These are phyloP conservation scores for Drosophila prosaltans DNA, from an alignment of 1,140 invertebrate species.

Conservation along the genomic window DNA sequence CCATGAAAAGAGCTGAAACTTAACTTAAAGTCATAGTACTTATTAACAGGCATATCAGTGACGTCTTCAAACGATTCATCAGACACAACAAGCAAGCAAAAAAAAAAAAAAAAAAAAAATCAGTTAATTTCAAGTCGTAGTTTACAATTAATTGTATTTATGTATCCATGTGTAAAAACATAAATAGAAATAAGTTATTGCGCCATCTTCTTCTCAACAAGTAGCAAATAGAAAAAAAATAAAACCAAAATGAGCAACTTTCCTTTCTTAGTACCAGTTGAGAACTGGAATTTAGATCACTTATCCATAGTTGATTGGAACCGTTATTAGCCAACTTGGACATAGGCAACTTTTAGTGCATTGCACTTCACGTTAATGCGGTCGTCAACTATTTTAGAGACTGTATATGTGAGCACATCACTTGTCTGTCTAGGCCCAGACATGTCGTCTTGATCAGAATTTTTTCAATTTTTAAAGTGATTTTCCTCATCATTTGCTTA, in stretches of 20 bases:
- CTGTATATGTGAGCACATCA: not conserved
- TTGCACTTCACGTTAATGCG: constrained; percentile 12
- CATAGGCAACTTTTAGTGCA: not conserved
- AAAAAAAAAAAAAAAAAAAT: not conserved
- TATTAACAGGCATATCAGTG: constrained; percentile 13
- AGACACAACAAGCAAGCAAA: not conserved
- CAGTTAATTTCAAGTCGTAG: not conserved
- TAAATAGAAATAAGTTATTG: constrained; percentile 6
- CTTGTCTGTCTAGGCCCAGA: not conserved
- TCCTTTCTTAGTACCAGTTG: constrained; percentile 14
- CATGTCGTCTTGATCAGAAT: not conserved
- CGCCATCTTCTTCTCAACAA: not conserved
- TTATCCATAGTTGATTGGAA: constrained; percentile 8
- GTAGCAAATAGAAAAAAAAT: not conserved
- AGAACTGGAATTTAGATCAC: constrained; percentile 23
- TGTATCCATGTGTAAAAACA: no score
- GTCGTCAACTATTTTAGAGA: not conserved
- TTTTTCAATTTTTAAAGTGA: not conserved
- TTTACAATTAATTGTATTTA: not conserved
- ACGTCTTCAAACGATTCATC: constrained; percentile 1
- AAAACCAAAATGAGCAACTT: constrained; percentile 2
- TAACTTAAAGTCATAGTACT: constrained; percentile 26
- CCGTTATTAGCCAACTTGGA: constrained; percentile 4
- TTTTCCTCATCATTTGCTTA: not conserved
- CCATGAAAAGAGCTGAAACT: constrained; percentile 42